Conservation (phyloP, 2,888 invertebrate species). For the Ptilodon capucinus region DNA sequence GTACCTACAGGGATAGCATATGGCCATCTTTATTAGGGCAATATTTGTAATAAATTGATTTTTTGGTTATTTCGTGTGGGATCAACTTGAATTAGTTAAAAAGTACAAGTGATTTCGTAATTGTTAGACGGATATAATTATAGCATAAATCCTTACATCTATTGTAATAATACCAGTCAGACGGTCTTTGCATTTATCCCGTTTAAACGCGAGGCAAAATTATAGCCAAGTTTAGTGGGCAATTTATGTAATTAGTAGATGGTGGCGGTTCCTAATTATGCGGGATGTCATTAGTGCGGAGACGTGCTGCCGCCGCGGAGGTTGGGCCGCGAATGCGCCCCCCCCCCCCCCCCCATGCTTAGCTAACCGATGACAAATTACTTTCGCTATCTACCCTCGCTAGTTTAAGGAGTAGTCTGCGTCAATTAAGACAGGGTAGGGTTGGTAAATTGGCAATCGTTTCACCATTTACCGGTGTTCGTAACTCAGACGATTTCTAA, state of each 20-base stretch:
- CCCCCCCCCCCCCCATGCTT: constrained; percentile 56
- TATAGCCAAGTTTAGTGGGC: constrained; percentile 76
- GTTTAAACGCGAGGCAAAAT: constrained; percentile 60
- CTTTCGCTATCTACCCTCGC: constrained; percentile 66
- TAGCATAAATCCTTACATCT: background rate
- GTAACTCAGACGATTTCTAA: constrained; percentile 66
- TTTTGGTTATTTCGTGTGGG: no score
- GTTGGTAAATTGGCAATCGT: constrained; percentile 80
- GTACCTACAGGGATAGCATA: no score
- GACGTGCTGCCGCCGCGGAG: constrained; percentile 62
- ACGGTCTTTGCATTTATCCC: constrained; percentile 40
- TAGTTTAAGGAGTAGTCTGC: constrained; percentile 77
- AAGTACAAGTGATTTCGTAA: no score
- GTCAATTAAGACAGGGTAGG: constrained; percentile 78
- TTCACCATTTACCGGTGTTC: constrained; percentile 72
- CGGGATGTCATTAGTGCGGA: constrained; percentile 74
- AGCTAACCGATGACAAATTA: constrained; percentile 82
- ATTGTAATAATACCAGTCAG: constrained; percentile 32
- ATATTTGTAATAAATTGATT: no score
- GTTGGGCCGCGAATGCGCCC: constrained; percentile 42
- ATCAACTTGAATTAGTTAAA: no score
- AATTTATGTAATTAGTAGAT: constrained; percentile 80
- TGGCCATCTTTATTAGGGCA: no score
- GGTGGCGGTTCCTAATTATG: constrained; percentile 76
- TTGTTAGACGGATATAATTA: background rate